These are phyloP conservation scores for Wiebesia pumilae DNA, from an alignment of 1,140 invertebrate species.

Conservation along the genomic window DNA sequence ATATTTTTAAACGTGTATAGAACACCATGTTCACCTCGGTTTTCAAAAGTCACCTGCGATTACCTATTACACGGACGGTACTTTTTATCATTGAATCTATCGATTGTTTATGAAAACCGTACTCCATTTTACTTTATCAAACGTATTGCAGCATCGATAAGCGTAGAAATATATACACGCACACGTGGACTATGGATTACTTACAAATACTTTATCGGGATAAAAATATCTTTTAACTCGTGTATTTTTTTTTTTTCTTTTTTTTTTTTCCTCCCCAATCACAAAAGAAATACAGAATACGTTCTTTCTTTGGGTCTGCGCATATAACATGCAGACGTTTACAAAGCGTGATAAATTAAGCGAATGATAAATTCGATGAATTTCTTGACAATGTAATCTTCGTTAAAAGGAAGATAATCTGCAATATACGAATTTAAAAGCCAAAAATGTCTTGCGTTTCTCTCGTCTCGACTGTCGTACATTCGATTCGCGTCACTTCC, in stretches of 20 bases:
- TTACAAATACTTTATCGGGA: background rate
- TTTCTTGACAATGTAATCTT: background rate
- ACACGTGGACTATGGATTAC: background rate
- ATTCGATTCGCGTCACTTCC: constrained; percentile 31
- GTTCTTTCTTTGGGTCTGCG: no score
- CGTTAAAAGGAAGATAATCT: background rate
- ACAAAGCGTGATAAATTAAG: background rate
- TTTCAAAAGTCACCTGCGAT: background rate
- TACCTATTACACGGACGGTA: background rate
- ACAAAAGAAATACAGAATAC: background rate
- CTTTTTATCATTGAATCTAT: background rate
- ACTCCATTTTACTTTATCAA: background rate
- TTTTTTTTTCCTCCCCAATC: background rate
- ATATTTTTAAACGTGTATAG: background rate
- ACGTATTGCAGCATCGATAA: background rate
- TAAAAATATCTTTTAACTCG: background rate
- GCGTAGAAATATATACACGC: background rate
- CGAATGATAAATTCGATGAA: no score
- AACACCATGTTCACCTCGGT: background rate
- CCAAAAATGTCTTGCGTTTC: background rate
- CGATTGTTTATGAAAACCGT: background rate
- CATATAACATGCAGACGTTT: background rate
- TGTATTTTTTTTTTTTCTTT: background rate
- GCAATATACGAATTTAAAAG: constrained; percentile 9
- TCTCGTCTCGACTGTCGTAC: background rate